Evolutionary conservation across 1,140 invertebrate species (phyloP), one percentile per base, ranked within the genome.

Genomic region (Drosophila ambigua): DNA sequence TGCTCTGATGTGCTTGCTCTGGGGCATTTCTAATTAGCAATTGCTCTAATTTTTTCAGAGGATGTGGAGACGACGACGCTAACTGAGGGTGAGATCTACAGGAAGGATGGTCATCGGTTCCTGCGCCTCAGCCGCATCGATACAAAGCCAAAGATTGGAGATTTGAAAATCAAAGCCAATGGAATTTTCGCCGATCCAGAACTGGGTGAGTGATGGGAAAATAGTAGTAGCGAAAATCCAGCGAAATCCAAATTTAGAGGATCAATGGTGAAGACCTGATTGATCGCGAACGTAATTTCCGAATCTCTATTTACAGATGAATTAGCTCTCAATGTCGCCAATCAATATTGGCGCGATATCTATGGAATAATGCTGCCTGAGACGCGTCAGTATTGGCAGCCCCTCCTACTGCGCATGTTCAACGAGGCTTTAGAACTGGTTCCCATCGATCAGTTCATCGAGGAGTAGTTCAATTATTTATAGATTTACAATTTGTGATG

Each of bases 331-430:
- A 82, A 85, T 63, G 84, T 92, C 15, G 79, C 83, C 2, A 92
- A 92, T 79, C 87, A 85, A 26, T 90, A 92, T 58, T 92, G 91
- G 91, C 79, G 79, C 41, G 80, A 90, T 45, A 79, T 92, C n/a
- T 91, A 90, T 43, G 77, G 80, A 26, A 75, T 85, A 20, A 75
- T 92, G 24, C 53, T 92, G 44, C 91, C 91, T 0, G 90, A 92
- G 64, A 92, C 91, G 2, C 69, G 83, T 16, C 55, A 79, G 16
- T 76, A 77, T 31, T 92, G 91, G 90, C 74, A 72, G 23, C 91
- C 91, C 0, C 53, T 92, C 26, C 13, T 91, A 15, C 44, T 90
- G 48, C 73, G 76, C 15, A 48, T 77, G 48, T 53, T 89, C 7
- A 92, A 92, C 54, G 73, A 90, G 31, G 63, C 83, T 13, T 54